These are phyloP conservation scores for Neoniphon sammara DNA, from an alignment of 2,797 vertebrate species.

Conservation along the genomic window DNA sequence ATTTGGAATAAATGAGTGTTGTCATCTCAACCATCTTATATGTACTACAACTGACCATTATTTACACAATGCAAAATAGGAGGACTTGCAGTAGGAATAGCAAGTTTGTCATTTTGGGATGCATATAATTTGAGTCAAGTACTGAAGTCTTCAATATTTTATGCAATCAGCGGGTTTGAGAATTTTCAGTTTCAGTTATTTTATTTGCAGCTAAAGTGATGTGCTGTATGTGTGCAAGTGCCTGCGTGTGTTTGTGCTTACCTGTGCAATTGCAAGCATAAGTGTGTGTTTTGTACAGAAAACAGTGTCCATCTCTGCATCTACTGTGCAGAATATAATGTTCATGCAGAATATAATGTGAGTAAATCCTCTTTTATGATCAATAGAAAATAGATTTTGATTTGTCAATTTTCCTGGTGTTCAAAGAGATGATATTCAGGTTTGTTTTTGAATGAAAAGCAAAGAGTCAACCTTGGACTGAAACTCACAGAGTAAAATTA, in stretches of 20 bases:
- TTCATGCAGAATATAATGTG: background rate
- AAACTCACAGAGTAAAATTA: no score
- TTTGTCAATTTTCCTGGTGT: background rate
- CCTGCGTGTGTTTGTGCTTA: slow-evolving; percentile 7
- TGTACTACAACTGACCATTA: slow-evolving; percentile 56
- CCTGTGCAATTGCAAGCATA: background rate
- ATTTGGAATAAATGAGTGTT: slow-evolving; percentile 70
- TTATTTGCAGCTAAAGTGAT: slow-evolving; percentile 2
- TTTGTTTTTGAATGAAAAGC: background rate
- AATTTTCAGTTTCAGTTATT: slow-evolving; percentile 16
- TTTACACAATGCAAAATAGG: slow-evolving; percentile 60
- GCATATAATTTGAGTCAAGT: slow-evolving; percentile 56
- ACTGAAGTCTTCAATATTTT: slow-evolving; percentile 56
- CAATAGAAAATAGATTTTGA: background rate
- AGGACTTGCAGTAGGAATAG: slow-evolving; percentile 37
- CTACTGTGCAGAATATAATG: background rate
- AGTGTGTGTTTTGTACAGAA: background rate
- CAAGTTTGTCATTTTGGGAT: slow-evolving; percentile 46
- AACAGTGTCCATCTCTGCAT: no score
- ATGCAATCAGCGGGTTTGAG: slow-evolving; percentile 24
- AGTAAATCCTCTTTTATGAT: background rate
- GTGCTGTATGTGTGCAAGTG: background rate
- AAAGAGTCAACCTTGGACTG: no score
- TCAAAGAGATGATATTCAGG: background rate
- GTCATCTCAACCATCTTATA: slow-evolving; percentile 55